Evolutionary conservation across 2,113 vertebrate genomes (phyloP), one percentile per base, ranked within the genome.

Genomic region (Callorhinus ursinus): DNA sequence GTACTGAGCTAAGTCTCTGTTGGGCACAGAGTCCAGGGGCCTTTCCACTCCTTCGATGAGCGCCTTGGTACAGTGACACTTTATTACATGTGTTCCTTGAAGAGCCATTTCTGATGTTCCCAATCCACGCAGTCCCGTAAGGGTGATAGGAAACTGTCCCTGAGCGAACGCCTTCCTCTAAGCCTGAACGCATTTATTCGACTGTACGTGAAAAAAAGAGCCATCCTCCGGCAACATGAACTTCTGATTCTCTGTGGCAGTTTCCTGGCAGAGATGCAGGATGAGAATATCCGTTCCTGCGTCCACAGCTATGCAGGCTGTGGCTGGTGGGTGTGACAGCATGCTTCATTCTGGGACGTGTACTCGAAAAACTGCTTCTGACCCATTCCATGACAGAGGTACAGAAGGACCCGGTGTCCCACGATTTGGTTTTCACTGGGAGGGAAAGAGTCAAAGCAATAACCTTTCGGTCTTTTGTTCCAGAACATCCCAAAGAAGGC

Each of bases 321-420:
- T 0, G 99, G 99, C 4, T 99, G 99, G 31, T 98, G 99, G 0
- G 99, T 99, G 98, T 99, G 99, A 65, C 99, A 99, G 21, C 99
- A 99, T 93, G 99, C 98, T 98, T 99, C 99, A 1, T 99, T 98
- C 13, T 98, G 98, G 13, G 97, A 97, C 0, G 99, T 99, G 96
- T 99, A 99, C 97, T 99, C 99, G 0, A 99, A 99, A 98, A 99
- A 99, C 99, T 99, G 99, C 98, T 99, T 99, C 98, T 99, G 99
- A 71, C 99, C 99, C 99, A 99, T 99, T 89, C 99, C 99, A 1
- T 99, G 99, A 98, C 99, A 99, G 0, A 89, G 96, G 95, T 99
- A 99, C 36, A 99, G 96, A 98, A 99, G 98, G 98, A 99, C 97
- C 86, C 98, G 98, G n/a, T 99, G 98, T 65, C 99, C 99, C 1